Evolutionary conservation across 2,797 vertebrate genomes (phyloP), one percentile per base, ranked within the genome.

Genomic region (Staurois parvus): DNA sequence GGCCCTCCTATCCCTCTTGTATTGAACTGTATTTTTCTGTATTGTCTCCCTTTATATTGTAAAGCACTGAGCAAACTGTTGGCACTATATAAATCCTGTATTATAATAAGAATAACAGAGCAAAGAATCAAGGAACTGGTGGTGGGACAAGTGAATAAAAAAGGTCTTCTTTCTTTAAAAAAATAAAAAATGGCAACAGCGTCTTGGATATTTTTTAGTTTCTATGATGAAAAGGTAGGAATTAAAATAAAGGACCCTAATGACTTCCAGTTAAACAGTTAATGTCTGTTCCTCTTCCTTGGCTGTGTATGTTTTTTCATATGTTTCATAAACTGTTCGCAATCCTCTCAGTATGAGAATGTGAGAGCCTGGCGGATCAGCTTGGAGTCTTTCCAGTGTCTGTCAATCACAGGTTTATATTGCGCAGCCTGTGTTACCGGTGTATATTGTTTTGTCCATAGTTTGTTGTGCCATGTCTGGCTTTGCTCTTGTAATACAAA

Each of bases 371-470:
- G 66, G 13, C 8, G 28, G 68, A 30, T 72, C 48, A 28, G 5
- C 21, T 72, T 81, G 79, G 79, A 81, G 30, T 11, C 15, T 21
- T 72, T 72, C 79, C 79, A 72, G 79, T 0, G 5, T 0, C 79
- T 72, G 79, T 64, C 79, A 81, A 59, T 81, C 79, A 81, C 4
- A 13, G 24, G 40, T 30, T 70, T 42, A 56, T 5, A 17, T 40
- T 73, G 52, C 59, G 48, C 37, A 81, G 72, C 62, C 17, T 21
- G 45, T 26, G 56, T 81, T 81, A 81, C 79, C 56, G 29, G 67
- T 80, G 79, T 81, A 73, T 73, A 81, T 81, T 81, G 59, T 64
- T 81, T 42, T 81, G 69, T 81, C 29, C 79, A 72, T 72, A 73
- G 79, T 62, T 64, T 81, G 69, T 64, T 59, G 72, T 72, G 32